Evolutionary conservation across 2,797 vertebrate genomes (phyloP), one percentile per base, ranked within the genome.

Genomic region (Cichlasoma orientale): DNA sequence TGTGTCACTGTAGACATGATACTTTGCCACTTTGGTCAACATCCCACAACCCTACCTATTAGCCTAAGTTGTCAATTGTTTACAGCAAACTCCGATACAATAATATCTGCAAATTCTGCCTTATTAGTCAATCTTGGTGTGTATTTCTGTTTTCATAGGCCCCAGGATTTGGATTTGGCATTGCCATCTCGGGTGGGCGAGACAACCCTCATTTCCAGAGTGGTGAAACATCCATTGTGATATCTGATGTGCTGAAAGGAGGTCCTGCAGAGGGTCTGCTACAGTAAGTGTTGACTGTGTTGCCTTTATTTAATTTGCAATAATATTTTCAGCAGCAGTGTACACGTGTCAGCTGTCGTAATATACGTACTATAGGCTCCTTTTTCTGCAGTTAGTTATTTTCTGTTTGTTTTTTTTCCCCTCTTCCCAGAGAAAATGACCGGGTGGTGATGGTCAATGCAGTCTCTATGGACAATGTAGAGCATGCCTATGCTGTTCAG

Each of bases 201-300:
- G 98, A 99, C 92, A 99, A 99, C 90, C 98, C 98, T 79, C 98
- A 99, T 92, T 99, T 99, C 92, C 98, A 99, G 94, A 99, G 98
- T 50, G 98, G 98, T 21, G 98, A 99, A 92, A 99, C 98, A 0
- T 99, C 98, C 18, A 99, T 99, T 79, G 98, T 99, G 68, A 99
- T 99, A 92, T 99, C 98, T 50, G 98, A 99, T 89, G 98, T 99
- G 76, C 94, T 99, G 78, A 99, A 99, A 94, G 98, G 98, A 92
- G 97, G 98, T 18, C 98, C 98, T 44, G 98, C 98, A 2, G 98
- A 99, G 92, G 98, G 97, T 79, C 93, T 97, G 72, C 92, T 99
- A 54, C 97, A 97, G 98, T 99, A 95, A 97, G 98, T 89, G 59
- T 56, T 29, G 16, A 56, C 16, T 54, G 1, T 27, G 16, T 61